Conservation (phyloP, 1,140 invertebrate species). For the Macrosteles quadrilineatus region DNA sequence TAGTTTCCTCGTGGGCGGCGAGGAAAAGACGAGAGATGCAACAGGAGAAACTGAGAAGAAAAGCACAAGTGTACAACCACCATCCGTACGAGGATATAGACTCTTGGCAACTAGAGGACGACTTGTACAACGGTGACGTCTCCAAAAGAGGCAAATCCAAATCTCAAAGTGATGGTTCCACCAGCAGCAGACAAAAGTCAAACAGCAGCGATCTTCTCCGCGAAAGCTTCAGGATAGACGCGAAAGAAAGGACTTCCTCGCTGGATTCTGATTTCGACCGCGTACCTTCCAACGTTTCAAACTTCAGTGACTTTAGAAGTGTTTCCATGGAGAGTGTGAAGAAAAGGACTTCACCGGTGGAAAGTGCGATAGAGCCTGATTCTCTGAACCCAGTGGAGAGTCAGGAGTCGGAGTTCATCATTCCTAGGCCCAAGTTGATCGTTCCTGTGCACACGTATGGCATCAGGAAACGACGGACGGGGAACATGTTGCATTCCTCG, state of each 20-base stretch:
- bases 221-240: slow-evolving; percentile 21
- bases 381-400: background rate
- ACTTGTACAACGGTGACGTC: slow-evolving; percentile 11
- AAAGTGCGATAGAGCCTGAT: slow-evolving; percentile 10
- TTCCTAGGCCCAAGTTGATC: slow-evolving; percentile 80
- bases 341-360: slow-evolving; percentile 7
- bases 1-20: slow-evolving; percentile 14
- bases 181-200: slow-evolving; percentile 20
- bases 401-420: slow-evolving; percentile 66
- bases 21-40: slow-evolving; percentile 17
- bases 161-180: background rate
- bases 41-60: slow-evolving; percentile 2
- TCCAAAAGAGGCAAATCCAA: slow-evolving; percentile 6
- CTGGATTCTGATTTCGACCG: background rate
- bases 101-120: slow-evolving; percentile 16
- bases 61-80: background rate
- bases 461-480: slow-evolving; percentile 72
- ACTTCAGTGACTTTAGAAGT: background rate
- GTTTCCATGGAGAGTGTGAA: background rate
- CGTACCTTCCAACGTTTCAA: background rate
- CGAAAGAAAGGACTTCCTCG: slow-evolving; percentile 13
- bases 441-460: slow-evolving; percentile 86
- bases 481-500: slow-evolving; percentile 53
- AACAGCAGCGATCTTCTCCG: slow-evolving; percentile 31
- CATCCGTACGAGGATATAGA: slow-evolving; percentile 16